Percentiles rank a stretch among this genome's conserved stretches.
phyloP scores from a whole-genome alignment of 2,797 vertebrate genomes.

The Chelon auratus region DNA sequence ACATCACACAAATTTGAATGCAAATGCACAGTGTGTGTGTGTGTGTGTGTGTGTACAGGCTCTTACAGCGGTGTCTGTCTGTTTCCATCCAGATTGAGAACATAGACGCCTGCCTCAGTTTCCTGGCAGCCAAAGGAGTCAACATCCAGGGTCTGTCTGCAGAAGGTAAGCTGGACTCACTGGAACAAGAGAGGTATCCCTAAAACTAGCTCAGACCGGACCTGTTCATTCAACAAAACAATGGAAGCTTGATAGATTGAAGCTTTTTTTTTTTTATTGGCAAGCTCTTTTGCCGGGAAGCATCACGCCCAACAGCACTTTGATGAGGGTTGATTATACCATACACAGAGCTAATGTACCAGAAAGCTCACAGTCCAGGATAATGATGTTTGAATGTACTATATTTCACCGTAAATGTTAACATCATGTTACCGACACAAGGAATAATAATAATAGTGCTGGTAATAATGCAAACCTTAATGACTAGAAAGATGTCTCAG shows the following conservation, averaged over 20 bases:
- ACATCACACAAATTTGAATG: constrained; percentile 45
- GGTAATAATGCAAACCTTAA: not conserved
- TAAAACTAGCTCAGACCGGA: not conserved
- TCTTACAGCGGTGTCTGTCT: constrained; percentile 30
- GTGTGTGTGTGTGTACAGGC: constrained; percentile 1
- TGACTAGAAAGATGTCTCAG: too few species aligned
- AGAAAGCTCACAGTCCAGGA: constrained; percentile 7
- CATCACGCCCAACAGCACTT: constrained; percentile 23
- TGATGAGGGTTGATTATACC: constrained; percentile 14
- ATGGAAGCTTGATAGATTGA: not conserved
- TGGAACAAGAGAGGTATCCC: not conserved
- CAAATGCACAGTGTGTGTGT: constrained; percentile 36
- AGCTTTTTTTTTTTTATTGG: constrained; percentile 21
- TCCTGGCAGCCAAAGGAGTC: constrained; percentile 98
- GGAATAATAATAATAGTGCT: not conserved
- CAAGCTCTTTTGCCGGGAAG: constrained; percentile 11
- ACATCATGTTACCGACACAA: not conserved
- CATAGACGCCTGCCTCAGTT: constrained; percentile 96
- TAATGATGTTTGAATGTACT: not conserved
- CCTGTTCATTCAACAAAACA: not conserved
- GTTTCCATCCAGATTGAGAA: constrained; percentile 92
- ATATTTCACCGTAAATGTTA: not conserved
- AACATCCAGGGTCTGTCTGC: constrained; percentile 98
- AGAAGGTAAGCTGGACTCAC: constrained; percentile 88
- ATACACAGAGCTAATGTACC: constrained; percentile 22